These are phyloP conservation scores for Megaceryle torquata DNA, from an alignment of 2,113 vertebrate genomes.

Conservation along the genomic window DNA sequence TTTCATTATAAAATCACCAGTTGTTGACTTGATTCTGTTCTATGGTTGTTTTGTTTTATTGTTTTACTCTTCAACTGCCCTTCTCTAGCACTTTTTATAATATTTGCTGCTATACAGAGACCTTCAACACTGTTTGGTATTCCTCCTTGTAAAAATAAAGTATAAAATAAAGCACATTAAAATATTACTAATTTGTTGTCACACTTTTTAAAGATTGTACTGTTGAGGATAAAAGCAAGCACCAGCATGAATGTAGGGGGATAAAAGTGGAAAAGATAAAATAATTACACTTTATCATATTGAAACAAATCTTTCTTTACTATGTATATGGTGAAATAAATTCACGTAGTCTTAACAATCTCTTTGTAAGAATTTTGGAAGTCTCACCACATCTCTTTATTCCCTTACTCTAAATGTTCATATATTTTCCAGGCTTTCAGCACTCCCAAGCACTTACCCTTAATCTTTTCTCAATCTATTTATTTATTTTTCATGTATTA, in stretches of 20 bases:
- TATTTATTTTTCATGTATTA: background rate
- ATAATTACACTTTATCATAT: background rate
- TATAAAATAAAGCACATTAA: background rate
- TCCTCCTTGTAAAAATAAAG: background rate
- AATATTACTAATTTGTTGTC: background rate
- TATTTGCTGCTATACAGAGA: background rate
- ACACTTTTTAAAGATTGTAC: background rate
- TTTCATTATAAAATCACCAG: background rate
- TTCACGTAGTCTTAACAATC: background rate
- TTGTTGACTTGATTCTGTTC: background rate
- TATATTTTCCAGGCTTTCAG: background rate
- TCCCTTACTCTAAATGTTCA: background rate
- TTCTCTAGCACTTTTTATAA: background rate
- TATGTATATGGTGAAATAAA: background rate
- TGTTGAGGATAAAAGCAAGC: background rate
- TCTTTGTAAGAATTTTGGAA: background rate
- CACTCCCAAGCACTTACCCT: background rate
- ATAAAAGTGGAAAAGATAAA: background rate
- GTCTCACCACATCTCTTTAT: background rate
- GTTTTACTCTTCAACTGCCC: constrained; percentile 1
- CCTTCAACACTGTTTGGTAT: background rate
- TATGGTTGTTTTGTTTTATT: background rate
- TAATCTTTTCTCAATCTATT: background rate
- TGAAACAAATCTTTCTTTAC: background rate
- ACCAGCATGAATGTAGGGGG: background rate